Evolutionary conservation across 2,113 vertebrate species (phyloP).

Genomic region (Toxostoma redivivum): DNA sequence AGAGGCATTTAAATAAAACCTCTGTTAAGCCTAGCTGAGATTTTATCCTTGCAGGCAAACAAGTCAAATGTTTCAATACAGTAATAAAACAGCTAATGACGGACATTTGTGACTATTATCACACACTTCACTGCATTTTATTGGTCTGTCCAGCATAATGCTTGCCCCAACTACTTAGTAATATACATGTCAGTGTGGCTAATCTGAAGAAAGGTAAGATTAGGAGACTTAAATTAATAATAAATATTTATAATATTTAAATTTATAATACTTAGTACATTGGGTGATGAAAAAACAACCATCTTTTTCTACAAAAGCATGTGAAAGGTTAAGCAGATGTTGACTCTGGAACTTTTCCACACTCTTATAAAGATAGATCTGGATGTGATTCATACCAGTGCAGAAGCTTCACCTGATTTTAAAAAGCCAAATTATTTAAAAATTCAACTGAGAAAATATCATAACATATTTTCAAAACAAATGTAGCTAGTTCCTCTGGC

Average conservation of each 20-base stretch:
- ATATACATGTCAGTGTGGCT: not conserved
- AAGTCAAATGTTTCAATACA: not conserved
- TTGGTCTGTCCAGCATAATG: not conserved
- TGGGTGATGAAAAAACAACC: accelerated
- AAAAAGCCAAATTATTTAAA: not conserved
- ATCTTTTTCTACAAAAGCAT: not conserved
- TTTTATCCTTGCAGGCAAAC: not conserved
- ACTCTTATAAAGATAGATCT: not conserved
- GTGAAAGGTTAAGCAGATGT: not conserved
- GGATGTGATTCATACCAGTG: not conserved
- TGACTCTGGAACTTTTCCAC: not conserved
- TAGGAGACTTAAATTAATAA: not conserved
- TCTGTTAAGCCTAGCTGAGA: not conserved
- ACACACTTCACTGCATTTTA: not conserved
- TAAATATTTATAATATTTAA: not conserved
- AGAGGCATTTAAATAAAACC: not conserved
- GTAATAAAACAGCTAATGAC: not conserved
- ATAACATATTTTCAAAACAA: not conserved
- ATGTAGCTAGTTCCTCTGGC: not conserved
- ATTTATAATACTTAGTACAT: not conserved
- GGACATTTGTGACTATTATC: not conserved
- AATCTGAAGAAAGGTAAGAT: not conserved
- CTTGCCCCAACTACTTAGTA: not conserved
- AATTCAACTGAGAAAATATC: not conserved
- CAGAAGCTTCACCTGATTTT: not conserved